These are phyloP conservation scores for Ceratosolen solmsi DNA, from an alignment of 1,140 invertebrate genomes.

Conservation along the genomic window DNA sequence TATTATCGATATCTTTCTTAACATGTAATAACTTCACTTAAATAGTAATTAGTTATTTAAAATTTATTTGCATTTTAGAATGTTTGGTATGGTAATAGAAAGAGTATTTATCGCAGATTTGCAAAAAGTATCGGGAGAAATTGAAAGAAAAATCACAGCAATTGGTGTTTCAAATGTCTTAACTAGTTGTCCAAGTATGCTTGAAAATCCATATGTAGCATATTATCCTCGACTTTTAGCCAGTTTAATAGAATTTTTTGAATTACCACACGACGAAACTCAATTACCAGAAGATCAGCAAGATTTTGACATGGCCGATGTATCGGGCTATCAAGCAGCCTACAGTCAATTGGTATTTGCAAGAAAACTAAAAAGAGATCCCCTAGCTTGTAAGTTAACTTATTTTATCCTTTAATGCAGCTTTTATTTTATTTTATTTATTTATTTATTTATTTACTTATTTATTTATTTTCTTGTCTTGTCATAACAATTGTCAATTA, in stretches of 20 bases:
- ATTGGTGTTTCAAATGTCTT: slow-evolving; percentile 91
- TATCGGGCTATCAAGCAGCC: slow-evolving; percentile 89
- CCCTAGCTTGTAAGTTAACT: slow-evolving; percentile 74
- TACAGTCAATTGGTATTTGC: slow-evolving; percentile 93
- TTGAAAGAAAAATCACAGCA: slow-evolving; percentile 91
- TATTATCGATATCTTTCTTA: not conserved
- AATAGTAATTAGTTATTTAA: slow-evolving; percentile 46
- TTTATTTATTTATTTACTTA: too few species aligned
- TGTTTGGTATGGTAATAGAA: slow-evolving; percentile 96
- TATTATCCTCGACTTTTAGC: slow-evolving; percentile 80
- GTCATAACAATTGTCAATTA: too few species aligned
- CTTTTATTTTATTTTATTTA: too few species aligned
- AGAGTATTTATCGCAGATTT: slow-evolving; percentile 89
- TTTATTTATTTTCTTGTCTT: too few species aligned
- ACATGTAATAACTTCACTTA: slow-evolving; percentile 1
- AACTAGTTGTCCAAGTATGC: slow-evolving; percentile 81
- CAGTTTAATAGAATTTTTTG: slow-evolving; percentile 88
- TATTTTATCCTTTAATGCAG: not conserved
- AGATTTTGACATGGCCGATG: slow-evolving; percentile 89
- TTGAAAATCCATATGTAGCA: slow-evolving; percentile 78
- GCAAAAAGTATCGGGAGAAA: slow-evolving; percentile 86
- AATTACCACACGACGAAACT: slow-evolving; percentile 88
- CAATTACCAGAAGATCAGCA: slow-evolving; percentile 86
- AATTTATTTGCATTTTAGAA: slow-evolving; percentile 76
- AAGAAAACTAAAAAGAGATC: slow-evolving; percentile 82